Percentiles rank a stretch among this genome's conserved stretches.
Conservation (phyloP, 2,113 vertebrate genomes). For the Microcebus griseorufus region DNA sequence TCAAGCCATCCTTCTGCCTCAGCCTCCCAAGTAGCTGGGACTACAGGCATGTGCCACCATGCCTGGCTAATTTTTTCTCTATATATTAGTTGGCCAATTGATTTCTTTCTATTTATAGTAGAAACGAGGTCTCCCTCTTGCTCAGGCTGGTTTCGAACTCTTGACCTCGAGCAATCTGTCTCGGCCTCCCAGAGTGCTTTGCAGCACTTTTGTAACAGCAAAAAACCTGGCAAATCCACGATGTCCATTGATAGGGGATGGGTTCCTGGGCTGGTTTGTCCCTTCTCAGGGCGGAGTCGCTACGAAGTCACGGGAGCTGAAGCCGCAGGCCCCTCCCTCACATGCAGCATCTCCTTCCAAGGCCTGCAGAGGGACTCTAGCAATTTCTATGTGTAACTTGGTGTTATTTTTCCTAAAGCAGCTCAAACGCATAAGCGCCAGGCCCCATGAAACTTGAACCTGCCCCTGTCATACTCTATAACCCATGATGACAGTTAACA, state of each 20-base stretch:
- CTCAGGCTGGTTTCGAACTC: no score
- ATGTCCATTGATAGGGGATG: fast-evolving
- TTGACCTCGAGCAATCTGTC: no score
- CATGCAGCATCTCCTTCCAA: background rate
- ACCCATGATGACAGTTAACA: background rate
- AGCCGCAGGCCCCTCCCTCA: background rate
- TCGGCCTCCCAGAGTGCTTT: no score
- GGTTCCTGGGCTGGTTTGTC: background rate
- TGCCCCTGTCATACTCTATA: background rate
- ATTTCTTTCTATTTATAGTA: no score
- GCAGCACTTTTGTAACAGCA: no score
- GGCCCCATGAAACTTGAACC: background rate
- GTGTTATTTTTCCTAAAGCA: background rate
- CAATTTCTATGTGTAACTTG: background rate
- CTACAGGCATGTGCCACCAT: no score
- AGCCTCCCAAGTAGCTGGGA: no score
- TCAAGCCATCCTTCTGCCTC: no score
- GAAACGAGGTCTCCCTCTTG: no score
- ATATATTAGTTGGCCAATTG: no score
- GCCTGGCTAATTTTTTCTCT: no score
- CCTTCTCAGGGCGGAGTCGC: background rate
- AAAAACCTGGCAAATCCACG: background rate
- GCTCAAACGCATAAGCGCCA: background rate
- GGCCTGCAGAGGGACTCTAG: background rate
- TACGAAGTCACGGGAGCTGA: background rate